Percentiles rank a stretch among this genome's conserved stretches.
Evolutionary conservation across 2,113 vertebrate genomes (phyloP).

Genomic region (Rhynchomys soricoides): DNA sequence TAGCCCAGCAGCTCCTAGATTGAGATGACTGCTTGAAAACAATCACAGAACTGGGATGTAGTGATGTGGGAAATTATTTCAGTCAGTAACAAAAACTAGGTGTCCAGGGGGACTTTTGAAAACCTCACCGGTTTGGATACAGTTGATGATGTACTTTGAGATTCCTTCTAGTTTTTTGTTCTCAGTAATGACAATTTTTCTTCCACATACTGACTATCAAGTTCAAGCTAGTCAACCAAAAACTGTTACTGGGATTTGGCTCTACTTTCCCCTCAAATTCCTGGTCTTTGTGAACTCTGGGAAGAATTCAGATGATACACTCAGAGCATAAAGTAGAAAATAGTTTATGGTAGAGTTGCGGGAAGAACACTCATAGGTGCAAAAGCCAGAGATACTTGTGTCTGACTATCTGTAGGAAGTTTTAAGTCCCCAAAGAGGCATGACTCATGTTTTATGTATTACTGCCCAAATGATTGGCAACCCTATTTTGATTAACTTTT

Average conservation of each 20-base stretch:
- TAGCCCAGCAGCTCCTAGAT: not conserved
- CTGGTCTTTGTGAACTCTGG: not conserved
- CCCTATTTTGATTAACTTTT: too few species aligned
- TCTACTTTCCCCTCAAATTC: too few species aligned
- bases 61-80: conserved; percentile 41
- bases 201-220: not conserved
- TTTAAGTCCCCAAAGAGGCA: not conserved
- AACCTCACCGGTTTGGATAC: not conserved
- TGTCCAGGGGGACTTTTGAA: not conserved
- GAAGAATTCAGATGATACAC: not conserved
- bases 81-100: not conserved
- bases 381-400: not conserved
- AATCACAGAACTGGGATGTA: not conserved
- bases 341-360: not conserved
- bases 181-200: not conserved
- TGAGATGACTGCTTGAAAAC: conserved; percentile 55
- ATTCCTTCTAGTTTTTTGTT: not conserved
- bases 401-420: not conserved
- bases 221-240: not conserved
- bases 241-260: not conserved
- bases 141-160: not conserved
- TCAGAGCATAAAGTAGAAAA: not conserved
- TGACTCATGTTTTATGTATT: too few species aligned
- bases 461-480: too few species aligned
- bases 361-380: not conserved